Percentiles rank a stretch among this genome's conserved stretches.
Evolutionary conservation across 2,113 vertebrate species (phyloP).

Genomic region (Hiodon alosoides): DNA sequence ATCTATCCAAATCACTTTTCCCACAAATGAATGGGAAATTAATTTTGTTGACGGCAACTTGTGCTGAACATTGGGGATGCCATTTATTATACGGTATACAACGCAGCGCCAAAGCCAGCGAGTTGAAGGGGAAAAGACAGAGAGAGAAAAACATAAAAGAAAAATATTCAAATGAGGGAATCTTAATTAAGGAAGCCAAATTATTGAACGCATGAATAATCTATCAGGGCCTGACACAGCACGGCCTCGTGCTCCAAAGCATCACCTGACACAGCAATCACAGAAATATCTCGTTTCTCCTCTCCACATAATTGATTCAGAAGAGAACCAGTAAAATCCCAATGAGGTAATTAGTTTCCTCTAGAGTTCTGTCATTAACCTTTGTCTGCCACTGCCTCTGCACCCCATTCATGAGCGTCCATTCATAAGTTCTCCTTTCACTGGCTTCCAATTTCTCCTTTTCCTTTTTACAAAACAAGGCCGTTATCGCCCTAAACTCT

Average conservation of each 20-base stretch:
- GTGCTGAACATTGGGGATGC: constrained; percentile 46
- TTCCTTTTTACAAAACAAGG: constrained; percentile 32
- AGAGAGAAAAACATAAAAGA: constrained; percentile 28
- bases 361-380: constrained; percentile 51
- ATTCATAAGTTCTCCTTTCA: constrained; percentile 32
- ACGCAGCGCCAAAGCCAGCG: constrained; percentile 38
- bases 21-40: constrained; percentile 47
- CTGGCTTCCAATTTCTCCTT: constrained; percentile 34
- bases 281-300: constrained; percentile 42
- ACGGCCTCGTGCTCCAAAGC: constrained; percentile 37
- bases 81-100: constrained; percentile 50
- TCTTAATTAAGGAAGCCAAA: constrained; percentile 60
- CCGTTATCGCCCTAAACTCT: constrained; percentile 33
- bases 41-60: constrained; percentile 54
- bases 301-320: constrained; percentile 43
- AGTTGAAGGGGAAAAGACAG: constrained; percentile 30
- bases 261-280: constrained; percentile 51
- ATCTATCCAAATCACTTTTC: constrained; percentile 36
- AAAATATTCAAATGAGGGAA: constrained; percentile 58
- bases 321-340: constrained; percentile 30
- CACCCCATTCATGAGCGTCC: constrained; percentile 45
- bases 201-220: constrained; percentile 60
- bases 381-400: constrained; percentile 42
- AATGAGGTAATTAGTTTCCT: constrained; percentile 39
- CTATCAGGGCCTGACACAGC: constrained; percentile 54